Conservation (phyloP, 2,888 invertebrate genomes). For the Philereme transversata region DNA sequence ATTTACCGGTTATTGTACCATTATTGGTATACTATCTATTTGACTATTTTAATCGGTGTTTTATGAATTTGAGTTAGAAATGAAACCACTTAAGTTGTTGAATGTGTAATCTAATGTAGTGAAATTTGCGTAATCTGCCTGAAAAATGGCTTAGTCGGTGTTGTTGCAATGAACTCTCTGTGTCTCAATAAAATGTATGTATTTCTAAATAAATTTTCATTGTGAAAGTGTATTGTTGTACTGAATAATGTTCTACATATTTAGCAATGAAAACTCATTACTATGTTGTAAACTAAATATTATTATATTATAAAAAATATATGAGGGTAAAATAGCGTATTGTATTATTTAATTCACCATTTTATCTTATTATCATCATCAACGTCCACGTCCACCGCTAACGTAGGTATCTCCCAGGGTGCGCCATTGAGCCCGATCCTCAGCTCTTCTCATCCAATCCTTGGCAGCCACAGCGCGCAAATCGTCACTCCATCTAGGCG, state of each 20-base stretch:
- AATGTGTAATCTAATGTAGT: constrained; percentile 23
- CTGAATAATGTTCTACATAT: constrained; percentile 31
- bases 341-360: constrained; percentile 1
- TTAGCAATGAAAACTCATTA: constrained; percentile 34
- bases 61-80: constrained; percentile 19
- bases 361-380: neutral
- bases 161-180: constrained; percentile 26
- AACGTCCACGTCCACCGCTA: too few species aligned
- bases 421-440: too few species aligned
- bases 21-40: constrained; percentile 1
- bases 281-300: constrained; percentile 37
- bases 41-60: constrained; percentile 15
- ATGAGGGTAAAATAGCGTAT: constrained; percentile 25
- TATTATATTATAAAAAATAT: constrained; percentile 38
- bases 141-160: constrained; percentile 22
- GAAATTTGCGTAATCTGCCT: constrained; percentile 26
- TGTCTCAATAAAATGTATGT: constrained; percentile 25
- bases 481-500: too few species aligned
- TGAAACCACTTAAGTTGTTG: constrained; percentile 21
- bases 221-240: constrained; percentile 30
- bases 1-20: too few species aligned
- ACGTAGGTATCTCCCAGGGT: too few species aligned
- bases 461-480: too few species aligned
- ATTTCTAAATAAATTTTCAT: constrained; percentile 31
- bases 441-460: too few species aligned